Base-by-base conservation (phyloP, 2,888 invertebrate species). In the Philereme transversata region DNA sequence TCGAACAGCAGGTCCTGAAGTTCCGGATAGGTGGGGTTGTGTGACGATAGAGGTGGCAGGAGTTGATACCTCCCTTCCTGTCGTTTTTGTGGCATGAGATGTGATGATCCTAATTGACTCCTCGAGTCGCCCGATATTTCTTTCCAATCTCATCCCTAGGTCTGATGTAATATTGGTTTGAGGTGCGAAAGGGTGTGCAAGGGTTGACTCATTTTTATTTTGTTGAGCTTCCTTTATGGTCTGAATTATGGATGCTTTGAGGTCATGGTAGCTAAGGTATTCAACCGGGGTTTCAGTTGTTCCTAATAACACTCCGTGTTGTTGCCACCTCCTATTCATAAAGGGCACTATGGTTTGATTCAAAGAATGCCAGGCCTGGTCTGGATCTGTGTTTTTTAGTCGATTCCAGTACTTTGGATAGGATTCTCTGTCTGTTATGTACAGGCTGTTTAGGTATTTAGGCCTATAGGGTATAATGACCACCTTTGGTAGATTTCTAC, bases 261-360 rank as follows among this genome's bases (percentile, higher is more conserved):
- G 43, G 10, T 55, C 54, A 9, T 41, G 4, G 6, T 48, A 55
- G 9, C 48, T 48, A 2, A 41, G 34, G 3, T 40, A 10, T 4
- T 55, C 54, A 5, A 55, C 48, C 3, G 48, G 47, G 4, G 54
- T 55, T 6, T 55, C 54, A 1, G 10, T 41, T 4, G 10, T 38
- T 3, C 38, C 47, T 4, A 47, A 3, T 1, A 33, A 34, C 1
- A 55, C 41, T 22, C 54, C 54, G 40, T 55, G 54, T 5, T 41
- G 9, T 8, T 41, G 38, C 54, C 54, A 55, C 8, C 50, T 44
- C 11, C 38, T 53, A 36, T 57, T 57, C 45, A 57, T 41, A 45
- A 53, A 53, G 44, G 53, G 52, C 11, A 57, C 57, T 49, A 62
- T 53, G 7, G 53, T 57, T 36, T 62, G 52, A 44, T 57, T 54